Evolutionary conservation across 2,113 vertebrate genomes (phyloP).

Genomic region (Arvicanthis niloticus): DNA sequence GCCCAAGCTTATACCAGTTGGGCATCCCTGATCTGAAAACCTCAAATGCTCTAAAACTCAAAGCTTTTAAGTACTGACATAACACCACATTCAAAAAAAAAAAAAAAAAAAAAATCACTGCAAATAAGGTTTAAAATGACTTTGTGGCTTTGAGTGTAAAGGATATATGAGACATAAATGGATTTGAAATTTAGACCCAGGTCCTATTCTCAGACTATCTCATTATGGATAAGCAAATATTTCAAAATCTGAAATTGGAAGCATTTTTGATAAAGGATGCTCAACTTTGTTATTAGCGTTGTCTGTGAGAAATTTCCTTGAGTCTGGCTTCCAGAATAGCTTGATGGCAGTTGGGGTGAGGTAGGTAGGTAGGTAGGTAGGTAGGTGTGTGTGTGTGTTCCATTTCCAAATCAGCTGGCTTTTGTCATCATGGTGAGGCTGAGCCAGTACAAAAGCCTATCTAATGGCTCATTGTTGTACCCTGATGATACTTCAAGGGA

Average conservation of each 20-base stretch:
- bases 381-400: background rate
- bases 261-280: background rate
- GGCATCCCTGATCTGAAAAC: background rate
- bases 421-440: background rate
- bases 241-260: background rate
- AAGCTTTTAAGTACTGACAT: background rate
- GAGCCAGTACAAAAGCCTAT: background rate
- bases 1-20: background rate
- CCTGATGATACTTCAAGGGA: background rate
- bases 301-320: background rate
- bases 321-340: background rate
- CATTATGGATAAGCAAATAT: background rate
- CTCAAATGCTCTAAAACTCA: background rate
- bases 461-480: no score
- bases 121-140: background rate
- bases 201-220: background rate
- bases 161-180: background rate
- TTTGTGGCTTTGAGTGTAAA: background rate
- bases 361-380: no score
- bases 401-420: background rate
- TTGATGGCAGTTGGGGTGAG: background rate
- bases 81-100: background rate
- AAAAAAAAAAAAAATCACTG: background rate
- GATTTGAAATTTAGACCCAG: background rate
- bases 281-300: background rate